These are phyloP conservation scores for Proisotoma minuta DNA, from an alignment of 2,888 invertebrate species.

Conservation along the genomic window DNA sequence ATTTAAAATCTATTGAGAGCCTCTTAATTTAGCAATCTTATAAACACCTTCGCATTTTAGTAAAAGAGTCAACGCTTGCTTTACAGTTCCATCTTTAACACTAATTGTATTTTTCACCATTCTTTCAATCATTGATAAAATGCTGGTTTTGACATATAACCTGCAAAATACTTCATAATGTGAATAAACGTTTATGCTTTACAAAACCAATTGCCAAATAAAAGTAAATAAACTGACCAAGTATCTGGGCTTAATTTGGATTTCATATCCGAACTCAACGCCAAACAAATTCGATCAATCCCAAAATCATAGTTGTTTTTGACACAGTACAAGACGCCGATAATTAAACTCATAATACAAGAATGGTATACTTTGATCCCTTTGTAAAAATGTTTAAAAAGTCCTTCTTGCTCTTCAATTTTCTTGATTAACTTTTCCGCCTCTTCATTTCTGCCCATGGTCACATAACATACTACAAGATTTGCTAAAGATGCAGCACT, in stretches of 20 bases:
- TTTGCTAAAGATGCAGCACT: slow-evolving; percentile 97
- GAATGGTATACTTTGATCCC: slow-evolving; percentile 91
- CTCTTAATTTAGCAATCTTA: neutral
- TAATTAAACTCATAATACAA: slow-evolving; percentile 58
- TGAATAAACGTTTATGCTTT: no score
- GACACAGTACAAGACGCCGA: slow-evolving; percentile 95
- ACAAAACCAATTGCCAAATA: no score
- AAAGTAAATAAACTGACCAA: slow-evolving; percentile 60
- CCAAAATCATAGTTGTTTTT: slow-evolving; percentile 99
- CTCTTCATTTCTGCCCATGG: slow-evolving; percentile 98
- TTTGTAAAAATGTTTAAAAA: slow-evolving; percentile 82
- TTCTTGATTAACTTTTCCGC: slow-evolving; percentile 97
- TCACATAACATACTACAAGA: slow-evolving; percentile 95
- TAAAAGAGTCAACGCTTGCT: slow-evolving; percentile 80
- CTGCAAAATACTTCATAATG: no score
- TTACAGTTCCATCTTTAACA: slow-evolving; percentile 75
- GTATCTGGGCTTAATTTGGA: slow-evolving; percentile 96
- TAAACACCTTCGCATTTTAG: slow-evolving; percentile 74
- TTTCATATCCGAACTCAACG: slow-evolving; percentile 85
- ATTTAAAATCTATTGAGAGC: neutral
- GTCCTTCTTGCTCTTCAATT: slow-evolving; percentile 96
- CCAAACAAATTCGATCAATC: slow-evolving; percentile 93
- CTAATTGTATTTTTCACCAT: slow-evolving; percentile 83
- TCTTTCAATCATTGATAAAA: slow-evolving; percentile 83
- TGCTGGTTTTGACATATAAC: slow-evolving; percentile 91